Conservation (phyloP, 2,888 invertebrate genomes). For the Artemia sinica region DNA sequence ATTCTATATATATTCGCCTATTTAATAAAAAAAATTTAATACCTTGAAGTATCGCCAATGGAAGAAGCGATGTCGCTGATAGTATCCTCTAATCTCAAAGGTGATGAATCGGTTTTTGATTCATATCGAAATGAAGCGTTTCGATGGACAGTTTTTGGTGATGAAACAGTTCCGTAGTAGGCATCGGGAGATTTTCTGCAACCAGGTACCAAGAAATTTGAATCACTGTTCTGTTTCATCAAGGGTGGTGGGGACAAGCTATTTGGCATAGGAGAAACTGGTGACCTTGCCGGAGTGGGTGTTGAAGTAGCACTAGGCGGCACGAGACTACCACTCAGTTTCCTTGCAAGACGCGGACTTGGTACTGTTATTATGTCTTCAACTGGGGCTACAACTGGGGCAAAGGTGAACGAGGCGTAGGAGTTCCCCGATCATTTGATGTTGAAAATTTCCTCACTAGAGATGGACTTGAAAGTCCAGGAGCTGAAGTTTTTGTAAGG, state of each 20-base stretch:
- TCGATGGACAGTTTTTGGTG: background rate
- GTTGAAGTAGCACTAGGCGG: background rate
- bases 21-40: background rate
- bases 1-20: too few relatives aligned
- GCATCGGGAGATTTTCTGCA: background rate
- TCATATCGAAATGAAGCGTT: background rate
- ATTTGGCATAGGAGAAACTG: background rate
- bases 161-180: background rate
- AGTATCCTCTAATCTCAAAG: conserved; percentile 5
- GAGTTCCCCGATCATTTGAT: conserved; percentile 6
- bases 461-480: conserved; percentile 59
- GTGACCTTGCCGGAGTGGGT: background rate
- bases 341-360: conserved; percentile 19
- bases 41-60: background rate
- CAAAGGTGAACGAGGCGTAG: background rate
- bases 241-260: background rate
- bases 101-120: background rate
- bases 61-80: conserved; percentile 1
- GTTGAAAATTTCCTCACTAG: conserved; percentile 47
- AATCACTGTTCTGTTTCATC: conserved; percentile 9
- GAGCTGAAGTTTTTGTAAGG: conserved; percentile 15
- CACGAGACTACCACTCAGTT: conserved; percentile 13
- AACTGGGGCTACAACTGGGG: background rate
- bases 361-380: background rate
- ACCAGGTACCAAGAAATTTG: background rate